phyloP scores from a whole-genome alignment of 2,888 invertebrate genomes.

The Sisyra nigra region DNA sequence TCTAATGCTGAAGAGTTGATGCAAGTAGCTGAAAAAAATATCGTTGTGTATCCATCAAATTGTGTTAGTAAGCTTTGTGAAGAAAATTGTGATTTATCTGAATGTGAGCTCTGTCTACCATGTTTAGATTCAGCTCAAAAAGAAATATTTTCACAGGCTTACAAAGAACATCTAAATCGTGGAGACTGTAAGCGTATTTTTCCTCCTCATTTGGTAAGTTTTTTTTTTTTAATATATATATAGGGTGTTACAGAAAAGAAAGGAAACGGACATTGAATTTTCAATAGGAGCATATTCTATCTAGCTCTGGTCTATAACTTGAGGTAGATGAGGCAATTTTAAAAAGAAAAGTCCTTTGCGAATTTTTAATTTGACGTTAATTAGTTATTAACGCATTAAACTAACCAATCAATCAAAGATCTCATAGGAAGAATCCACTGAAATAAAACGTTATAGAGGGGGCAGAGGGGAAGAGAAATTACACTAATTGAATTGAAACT shows the following conservation, averaged over 20 bases:
- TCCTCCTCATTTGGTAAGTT: slow-evolving; percentile 47
- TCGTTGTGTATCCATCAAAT: slow-evolving; percentile 53
- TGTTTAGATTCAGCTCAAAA: slow-evolving; percentile 50
- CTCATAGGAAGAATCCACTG: too few relatives aligned
- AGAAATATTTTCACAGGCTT: slow-evolving; percentile 45
- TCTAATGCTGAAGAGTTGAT: slow-evolving; percentile 36
- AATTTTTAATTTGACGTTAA: too few relatives aligned
- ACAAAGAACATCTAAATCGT: slow-evolving; percentile 63
- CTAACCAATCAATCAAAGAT: too few relatives aligned
- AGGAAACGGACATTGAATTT: too few relatives aligned
- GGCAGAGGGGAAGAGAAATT: too few relatives aligned
- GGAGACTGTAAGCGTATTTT: slow-evolving; percentile 68
- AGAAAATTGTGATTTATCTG: slow-evolving; percentile 42
- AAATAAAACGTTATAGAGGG: too few relatives aligned
- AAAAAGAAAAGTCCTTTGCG: too few relatives aligned
- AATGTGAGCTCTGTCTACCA: slow-evolving; percentile 63
- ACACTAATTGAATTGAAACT: too few relatives aligned
- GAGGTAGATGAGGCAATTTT: too few relatives aligned
- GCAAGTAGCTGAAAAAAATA: slow-evolving; percentile 61
- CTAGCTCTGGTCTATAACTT: too few relatives aligned
- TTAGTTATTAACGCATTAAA: too few relatives aligned
- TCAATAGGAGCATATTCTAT: too few relatives aligned
- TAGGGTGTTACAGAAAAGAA: neutral
- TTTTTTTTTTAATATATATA: neutral
- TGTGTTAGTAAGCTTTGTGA: slow-evolving; percentile 41